Percentiles rank a stretch among this genome's conserved stretches.
phyloP scores from a whole-genome alignment of 2,113 vertebrate genomes.

The Meleagris gallopavo region DNA sequence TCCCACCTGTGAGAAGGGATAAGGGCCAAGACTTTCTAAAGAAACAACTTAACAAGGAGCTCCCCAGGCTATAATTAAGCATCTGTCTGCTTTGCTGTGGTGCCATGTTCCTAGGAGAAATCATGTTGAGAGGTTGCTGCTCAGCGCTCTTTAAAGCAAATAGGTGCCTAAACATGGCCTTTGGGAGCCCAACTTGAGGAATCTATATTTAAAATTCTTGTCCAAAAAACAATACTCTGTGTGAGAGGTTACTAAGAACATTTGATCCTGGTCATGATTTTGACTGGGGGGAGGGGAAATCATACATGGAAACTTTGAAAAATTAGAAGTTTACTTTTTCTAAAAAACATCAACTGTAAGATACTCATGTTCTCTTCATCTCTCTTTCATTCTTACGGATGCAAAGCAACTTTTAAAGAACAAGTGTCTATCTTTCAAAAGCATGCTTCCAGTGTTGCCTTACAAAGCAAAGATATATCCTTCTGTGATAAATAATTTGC shows the following conservation, averaged over 20 bases:
- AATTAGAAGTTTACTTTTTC: neutral
- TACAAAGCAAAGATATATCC: neutral
- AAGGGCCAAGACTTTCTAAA: neutral
- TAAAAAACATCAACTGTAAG: neutral
- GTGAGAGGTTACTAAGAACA: neutral
- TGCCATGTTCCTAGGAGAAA: neutral
- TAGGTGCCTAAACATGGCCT: neutral
- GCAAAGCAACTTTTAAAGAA: neutral
- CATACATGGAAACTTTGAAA: neutral
- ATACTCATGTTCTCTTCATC: neutral
- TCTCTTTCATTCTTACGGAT: neutral
- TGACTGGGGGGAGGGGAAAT: neutral
- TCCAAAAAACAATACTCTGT: neutral
- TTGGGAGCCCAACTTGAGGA: neutral
- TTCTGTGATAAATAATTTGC: conserved; percentile 20
- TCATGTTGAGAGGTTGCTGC: neutral
- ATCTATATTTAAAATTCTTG: neutral
- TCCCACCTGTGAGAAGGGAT: neutral
- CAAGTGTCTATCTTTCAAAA: neutral
- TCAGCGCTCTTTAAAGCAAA: neutral
- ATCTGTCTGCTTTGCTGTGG: neutral
- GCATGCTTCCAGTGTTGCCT: neutral
- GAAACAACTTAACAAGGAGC: neutral
- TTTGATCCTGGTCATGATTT: neutral
- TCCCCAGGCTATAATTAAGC: neutral